Evolutionary conservation across 2,797 vertebrate species (phyloP).

Genomic region (Malurus splendens): DNA sequence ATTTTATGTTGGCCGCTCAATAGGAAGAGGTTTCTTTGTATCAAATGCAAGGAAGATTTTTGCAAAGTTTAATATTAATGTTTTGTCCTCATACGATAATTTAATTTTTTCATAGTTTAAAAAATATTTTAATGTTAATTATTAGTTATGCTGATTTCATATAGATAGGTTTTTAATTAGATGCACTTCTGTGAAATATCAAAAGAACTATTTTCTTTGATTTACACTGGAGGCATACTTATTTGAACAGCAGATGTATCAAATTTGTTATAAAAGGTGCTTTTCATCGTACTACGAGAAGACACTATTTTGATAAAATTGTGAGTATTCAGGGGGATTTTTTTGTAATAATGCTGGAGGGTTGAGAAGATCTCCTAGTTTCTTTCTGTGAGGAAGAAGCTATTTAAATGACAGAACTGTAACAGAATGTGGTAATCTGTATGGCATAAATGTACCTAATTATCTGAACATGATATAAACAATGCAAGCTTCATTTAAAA

Average conservation of each 20-base stretch:
- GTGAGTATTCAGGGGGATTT: conserved; percentile 68
- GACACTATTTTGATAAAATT: conserved; percentile 77
- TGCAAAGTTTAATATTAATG: conserved; percentile 69
- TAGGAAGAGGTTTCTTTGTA: conserved; percentile 66
- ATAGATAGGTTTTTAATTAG: conserved; percentile 73
- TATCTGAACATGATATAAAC: conserved; percentile 66
- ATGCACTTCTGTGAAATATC: conserved; percentile 80
- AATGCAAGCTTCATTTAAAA: conserved; percentile 72
- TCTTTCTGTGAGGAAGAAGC: conserved; percentile 63
- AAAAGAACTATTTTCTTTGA: conserved; percentile 76
- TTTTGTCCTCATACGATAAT: conserved; percentile 73
- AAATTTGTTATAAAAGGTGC: conserved; percentile 74
- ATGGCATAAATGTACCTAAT: conserved; percentile 66
- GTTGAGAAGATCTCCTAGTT: conserved; percentile 63
- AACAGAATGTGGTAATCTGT: conserved; percentile 66
- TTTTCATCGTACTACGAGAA: conserved; percentile 71
- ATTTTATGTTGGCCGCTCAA: conserved; percentile 60
- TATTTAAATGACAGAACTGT: conserved; percentile 64
- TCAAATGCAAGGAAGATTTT: conserved; percentile 71
- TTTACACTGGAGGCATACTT: conserved; percentile 79
- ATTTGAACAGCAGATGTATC: conserved; percentile 76
- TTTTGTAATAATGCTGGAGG: conserved; percentile 72
- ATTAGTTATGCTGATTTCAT: conserved; percentile 73
- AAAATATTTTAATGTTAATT: conserved; percentile 74
- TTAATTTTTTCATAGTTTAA: conserved; percentile 75